phyloP scores from a whole-genome alignment of 2,797 vertebrate genomes.

The Argyrosomus regius region DNA sequence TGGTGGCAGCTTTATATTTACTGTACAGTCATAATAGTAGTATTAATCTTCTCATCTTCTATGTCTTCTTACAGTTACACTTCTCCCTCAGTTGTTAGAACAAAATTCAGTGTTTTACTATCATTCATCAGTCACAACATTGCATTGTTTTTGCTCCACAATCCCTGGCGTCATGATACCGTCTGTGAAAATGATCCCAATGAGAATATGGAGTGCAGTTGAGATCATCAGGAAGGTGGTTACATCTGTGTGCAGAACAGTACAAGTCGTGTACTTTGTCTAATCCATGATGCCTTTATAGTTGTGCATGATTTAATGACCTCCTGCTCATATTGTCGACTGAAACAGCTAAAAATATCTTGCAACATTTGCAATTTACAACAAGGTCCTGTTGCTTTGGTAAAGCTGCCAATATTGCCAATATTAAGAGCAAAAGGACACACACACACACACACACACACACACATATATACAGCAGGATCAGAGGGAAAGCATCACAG shows the following conservation, averaged over 20 bases:
- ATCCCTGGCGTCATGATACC: not conserved
- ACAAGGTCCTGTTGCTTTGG: conserved; percentile 3
- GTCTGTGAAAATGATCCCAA: not conserved
- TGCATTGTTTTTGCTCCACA: not conserved
- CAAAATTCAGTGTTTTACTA: not conserved
- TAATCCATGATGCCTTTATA: not conserved
- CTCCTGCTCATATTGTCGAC: not conserved
- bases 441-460: conserved; percentile 6
- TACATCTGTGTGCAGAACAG: not conserved
- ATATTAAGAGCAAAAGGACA: conserved; percentile 28
- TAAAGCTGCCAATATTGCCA: conserved; percentile 34
- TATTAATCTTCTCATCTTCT: not conserved
- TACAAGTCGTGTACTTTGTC: not conserved
- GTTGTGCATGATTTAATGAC: not conserved
- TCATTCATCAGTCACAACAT: not conserved
- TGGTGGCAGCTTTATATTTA: not conserved
- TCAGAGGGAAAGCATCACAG: conserved; percentile 52
- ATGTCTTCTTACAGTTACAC: too few relatives aligned
- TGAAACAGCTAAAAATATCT: conserved; percentile 6
- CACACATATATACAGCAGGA: conserved; percentile 21
- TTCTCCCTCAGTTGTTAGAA: not conserved
- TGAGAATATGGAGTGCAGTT: not conserved
- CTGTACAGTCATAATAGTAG: not conserved
- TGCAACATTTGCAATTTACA: conserved; percentile 1
- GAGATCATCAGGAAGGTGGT: not conserved